phyloP scores from a whole-genome alignment of 2,888 invertebrate species.

The Osmoderma eremita region DNA sequence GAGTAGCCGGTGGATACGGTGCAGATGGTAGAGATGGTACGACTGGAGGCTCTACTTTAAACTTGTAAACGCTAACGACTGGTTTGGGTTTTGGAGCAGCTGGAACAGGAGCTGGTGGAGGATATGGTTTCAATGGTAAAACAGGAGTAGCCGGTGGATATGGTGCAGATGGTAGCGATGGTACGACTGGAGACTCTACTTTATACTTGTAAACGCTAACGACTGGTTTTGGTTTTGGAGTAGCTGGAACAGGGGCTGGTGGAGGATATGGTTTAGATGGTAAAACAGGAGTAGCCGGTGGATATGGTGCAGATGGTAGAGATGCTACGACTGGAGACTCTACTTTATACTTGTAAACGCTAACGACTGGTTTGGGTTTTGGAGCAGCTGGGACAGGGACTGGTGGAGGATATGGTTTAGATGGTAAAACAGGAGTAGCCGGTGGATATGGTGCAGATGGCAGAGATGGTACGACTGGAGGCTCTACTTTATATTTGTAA shows the following conservation, averaged over 20 bases:
- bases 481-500: constrained; percentile 1
- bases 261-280: neutral
- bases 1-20: constrained; percentile 8
- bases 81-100: neutral
- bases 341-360: neutral
- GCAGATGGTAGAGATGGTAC: constrained; percentile 6
- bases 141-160: constrained; percentile 6
- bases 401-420: neutral
- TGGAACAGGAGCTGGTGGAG: neutral
- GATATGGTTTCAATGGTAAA: neutral
- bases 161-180: constrained; percentile 8
- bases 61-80: neutral
- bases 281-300: neutral
- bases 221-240: neutral
- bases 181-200: neutral
- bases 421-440: neutral
- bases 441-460: constrained; percentile 15
- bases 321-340: neutral
- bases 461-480: neutral
- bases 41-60: neutral
- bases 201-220: constrained; percentile 3
- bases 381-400: neutral
- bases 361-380: constrained; percentile 1
- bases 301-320: constrained; percentile 14
- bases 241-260: neutral